Base-by-base conservation (phyloP, 2,113 vertebrate genomes). In the Ranitomeya imitator region DNA sequence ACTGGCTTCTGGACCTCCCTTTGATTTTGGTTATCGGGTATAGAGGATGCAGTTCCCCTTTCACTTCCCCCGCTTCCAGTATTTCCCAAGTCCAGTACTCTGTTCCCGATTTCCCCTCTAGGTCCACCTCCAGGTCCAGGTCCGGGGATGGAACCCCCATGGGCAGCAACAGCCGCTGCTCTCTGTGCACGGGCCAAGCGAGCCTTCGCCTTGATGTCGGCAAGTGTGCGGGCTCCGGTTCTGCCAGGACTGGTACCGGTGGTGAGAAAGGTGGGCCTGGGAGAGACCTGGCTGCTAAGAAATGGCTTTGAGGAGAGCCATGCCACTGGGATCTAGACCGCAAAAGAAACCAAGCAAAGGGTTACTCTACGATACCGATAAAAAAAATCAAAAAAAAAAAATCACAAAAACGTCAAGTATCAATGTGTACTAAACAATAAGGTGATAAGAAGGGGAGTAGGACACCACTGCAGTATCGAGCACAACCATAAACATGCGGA, bases 181-280 rank as follows among this genome's bases (percentile, higher is more conserved):
- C 96, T 94, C 94, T 98, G 97, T 6, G 97, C 98, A 91, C 96
- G 95, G 88, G 97, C 97, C 37, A 98, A 95, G 89, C 98, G 97
- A 63, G 98, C 98, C 94, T 97, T 96, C 19, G 98, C 98, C 94
- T 99, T 99, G 95, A 99, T 98, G 94, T 99, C 98, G 2, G 98
- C 98, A 92, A 99, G 90, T 71, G 98, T 99, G 86, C 98, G 95
- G 91, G 97, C 98, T 76, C 98, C 97, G 0, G 96, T 97, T 85
- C 98, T 95, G 78, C 95, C 95, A 0, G 97, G 97, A 93, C 96
- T 97, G 93, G 94, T 90, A 9, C 96, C 92, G 0, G 95, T 92
- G 90, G 94, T 1, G 3, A 96, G 94, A 90, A 97, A 96, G 1
- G 94, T 92, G 57, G 94, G 94, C 95, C 96, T 94, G 90, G 96